phyloP scores from a whole-genome alignment of 2,113 vertebrate species.

The Emydura subglobosa region DNA sequence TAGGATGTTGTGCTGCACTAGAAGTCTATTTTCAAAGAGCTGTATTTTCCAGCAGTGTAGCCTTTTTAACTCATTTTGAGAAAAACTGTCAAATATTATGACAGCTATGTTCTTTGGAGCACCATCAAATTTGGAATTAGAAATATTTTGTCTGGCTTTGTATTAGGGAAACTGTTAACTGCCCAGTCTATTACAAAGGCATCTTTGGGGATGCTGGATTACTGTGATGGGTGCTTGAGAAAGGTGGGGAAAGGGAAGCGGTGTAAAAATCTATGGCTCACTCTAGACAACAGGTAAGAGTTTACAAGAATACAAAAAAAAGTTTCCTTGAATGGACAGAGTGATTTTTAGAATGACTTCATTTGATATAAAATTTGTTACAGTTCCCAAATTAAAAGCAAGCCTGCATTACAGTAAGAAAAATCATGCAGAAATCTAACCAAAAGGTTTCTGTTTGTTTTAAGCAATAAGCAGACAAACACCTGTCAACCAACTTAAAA shows the following conservation, averaged over 20 bases:
- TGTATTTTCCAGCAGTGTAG: conserved; percentile 20
- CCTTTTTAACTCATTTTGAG: conserved; percentile 48
- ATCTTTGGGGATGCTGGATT: background rate
- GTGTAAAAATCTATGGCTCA: background rate
- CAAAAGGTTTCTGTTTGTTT: background rate
- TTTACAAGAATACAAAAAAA: background rate
- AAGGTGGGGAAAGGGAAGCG: background rate
- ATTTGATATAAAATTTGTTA: background rate
- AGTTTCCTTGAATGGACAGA: background rate
- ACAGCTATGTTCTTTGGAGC: conserved; percentile 30
- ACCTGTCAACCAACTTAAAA: background rate
- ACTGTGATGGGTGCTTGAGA: no score
- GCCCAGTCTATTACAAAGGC: background rate
- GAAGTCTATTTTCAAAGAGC: conserved; percentile 59
- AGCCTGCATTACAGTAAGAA: background rate
- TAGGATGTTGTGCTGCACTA: conserved; percentile 9
- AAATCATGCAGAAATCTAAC: background rate
- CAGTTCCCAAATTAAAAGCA: background rate
- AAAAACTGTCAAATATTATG: conserved; percentile 59
- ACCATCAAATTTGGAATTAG: conserved; percentile 9
- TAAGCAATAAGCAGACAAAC: background rate
- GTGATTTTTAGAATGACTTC: background rate
- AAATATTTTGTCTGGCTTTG: conserved; percentile 42
- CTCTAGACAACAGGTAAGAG: background rate
- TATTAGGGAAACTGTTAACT: conserved; percentile 10